phyloP scores from a whole-genome alignment of 2,113 vertebrate species.

The Poecile atricapillus region DNA sequence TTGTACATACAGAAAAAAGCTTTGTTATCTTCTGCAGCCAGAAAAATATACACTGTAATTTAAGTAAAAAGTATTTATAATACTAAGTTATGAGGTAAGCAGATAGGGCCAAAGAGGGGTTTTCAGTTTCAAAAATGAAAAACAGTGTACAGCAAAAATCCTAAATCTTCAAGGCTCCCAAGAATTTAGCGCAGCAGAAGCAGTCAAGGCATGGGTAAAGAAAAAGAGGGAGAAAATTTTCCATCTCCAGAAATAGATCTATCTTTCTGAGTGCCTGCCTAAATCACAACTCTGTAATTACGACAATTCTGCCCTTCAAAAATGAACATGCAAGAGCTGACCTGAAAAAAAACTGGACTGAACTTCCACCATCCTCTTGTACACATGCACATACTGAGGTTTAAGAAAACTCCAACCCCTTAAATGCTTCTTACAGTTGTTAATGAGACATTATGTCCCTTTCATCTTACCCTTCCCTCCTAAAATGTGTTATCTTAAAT shows the following conservation, averaged over 20 bases:
- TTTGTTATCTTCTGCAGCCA: not conserved
- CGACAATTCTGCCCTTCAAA: not conserved
- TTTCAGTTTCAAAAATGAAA: not conserved
- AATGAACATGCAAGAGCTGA: not conserved
- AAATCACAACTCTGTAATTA: not conserved
- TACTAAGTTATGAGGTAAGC: not conserved
- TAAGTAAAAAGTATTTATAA: not conserved
- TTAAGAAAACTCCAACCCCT: not conserved
- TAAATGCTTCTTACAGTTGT: not conserved
- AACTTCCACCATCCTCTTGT: not conserved
- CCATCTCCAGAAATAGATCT: not conserved
- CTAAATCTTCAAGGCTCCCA: not conserved
- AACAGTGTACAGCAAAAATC: not conserved
- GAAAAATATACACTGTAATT: not conserved
- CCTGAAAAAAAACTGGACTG: not conserved
- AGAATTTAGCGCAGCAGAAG: not conserved
- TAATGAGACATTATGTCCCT: not conserved
- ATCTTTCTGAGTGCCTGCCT: not conserved
- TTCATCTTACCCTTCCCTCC: not conserved
- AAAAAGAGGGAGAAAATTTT: not conserved
- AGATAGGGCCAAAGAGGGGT: not conserved
- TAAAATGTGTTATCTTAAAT: not conserved
- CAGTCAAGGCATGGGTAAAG: not conserved
- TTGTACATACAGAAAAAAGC: not conserved
- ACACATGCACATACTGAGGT: not conserved